These are phyloP conservation scores for Pissodes strobi DNA, from an alignment of 1,140 invertebrate species.

Conservation along the genomic window DNA sequence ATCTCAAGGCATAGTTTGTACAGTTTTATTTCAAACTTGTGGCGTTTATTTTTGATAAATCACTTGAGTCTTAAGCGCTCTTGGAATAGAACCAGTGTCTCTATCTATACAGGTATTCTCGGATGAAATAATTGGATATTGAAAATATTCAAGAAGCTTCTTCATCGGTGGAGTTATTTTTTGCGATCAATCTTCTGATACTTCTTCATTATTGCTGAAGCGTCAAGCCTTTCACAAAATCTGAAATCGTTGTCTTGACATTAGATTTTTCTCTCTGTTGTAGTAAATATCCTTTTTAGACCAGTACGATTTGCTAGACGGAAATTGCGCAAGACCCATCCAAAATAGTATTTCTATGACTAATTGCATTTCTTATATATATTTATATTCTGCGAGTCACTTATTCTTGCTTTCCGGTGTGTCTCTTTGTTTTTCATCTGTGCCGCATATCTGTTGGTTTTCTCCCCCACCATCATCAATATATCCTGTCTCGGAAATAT, in stretches of 20 bases:
- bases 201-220: not conserved
- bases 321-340: conserved; percentile 2
- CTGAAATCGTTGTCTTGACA: not conserved
- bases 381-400: conserved; percentile 27
- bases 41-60: conserved; percentile 10
- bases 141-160: conserved; percentile 19
- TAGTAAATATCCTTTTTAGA: not conserved
- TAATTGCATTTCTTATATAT: conserved; percentile 7
- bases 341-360: not conserved
- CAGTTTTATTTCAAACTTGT: too few species aligned
- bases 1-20: conserved; percentile 40
- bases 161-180: conserved; percentile 13
- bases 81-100: conserved; percentile 51
- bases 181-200: not conserved
- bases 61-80: conserved; percentile 28
- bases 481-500: not conserved
- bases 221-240: not conserved
- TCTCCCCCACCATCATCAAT: conserved; percentile 17
- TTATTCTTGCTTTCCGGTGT: conserved; percentile 37
- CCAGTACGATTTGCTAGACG: conserved; percentile 3
- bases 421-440: conserved; percentile 42
- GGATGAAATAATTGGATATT: conserved; percentile 4
- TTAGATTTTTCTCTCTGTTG: not conserved
- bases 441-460: conserved; percentile 37
- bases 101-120: conserved; percentile 44